phyloP scores from a whole-genome alignment of 2,888 invertebrate genomes.

The Agrochola circellaris region DNA sequence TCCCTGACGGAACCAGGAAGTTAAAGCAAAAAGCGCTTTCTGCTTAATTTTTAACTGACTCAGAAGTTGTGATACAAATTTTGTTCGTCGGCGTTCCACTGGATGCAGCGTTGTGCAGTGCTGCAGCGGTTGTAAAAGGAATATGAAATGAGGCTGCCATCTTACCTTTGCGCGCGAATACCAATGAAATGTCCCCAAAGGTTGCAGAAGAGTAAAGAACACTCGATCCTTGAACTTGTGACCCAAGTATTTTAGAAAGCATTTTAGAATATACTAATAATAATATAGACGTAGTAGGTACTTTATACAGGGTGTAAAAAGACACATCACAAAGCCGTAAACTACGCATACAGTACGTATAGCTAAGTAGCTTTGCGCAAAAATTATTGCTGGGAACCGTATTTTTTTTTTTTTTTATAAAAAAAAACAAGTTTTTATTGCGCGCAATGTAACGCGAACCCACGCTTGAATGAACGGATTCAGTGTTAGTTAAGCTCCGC shows the following conservation, averaged over 20 bases:
- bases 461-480: no score
- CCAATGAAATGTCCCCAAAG: slow-evolving; percentile 52
- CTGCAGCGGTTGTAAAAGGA: slow-evolving; percentile 66
- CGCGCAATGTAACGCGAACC: no score
- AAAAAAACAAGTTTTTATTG: no score
- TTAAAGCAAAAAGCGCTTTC: slow-evolving; percentile 55
- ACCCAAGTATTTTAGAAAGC: slow-evolving; percentile 44
- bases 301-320: no score
- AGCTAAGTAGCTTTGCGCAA: no score
- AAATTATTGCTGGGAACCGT: no score
- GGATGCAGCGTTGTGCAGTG: slow-evolving; percentile 52
- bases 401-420: no score
- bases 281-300: not conserved
- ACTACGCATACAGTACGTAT: no score
- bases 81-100: slow-evolving; percentile 36
- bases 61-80: slow-evolving; percentile 62
- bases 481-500: no score
- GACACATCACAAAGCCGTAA: no score
- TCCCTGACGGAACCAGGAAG: slow-evolving; percentile 24
- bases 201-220: slow-evolving; percentile 43
- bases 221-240: slow-evolving; percentile 55
- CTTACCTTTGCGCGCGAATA: slow-evolving; percentile 58
- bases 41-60: slow-evolving; percentile 57
- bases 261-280: slow-evolving; percentile 39
- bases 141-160: slow-evolving; percentile 67